Percentiles rank a stretch among this genome's conserved stretches.
These are phyloP conservation scores for Ivindomyrus marchei DNA, from an alignment of 2,113 vertebrate genomes.

Conservation along the genomic window DNA sequence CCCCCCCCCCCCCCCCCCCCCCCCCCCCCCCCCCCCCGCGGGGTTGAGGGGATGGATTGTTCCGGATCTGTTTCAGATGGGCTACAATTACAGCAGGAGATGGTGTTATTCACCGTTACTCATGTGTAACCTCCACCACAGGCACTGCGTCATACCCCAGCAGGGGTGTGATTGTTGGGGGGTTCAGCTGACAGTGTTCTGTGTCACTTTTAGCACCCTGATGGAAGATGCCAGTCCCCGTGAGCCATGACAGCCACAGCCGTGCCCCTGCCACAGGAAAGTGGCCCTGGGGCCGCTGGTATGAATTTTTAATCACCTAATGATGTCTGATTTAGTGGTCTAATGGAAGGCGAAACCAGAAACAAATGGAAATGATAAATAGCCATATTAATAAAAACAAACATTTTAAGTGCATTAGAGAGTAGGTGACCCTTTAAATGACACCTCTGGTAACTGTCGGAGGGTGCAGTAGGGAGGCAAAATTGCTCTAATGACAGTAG, in stretches of 20 bases:
- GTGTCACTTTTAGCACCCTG: not conserved
- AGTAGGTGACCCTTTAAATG: conserved; percentile 4
- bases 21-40: no score
- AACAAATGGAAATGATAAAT: conserved; percentile 9
- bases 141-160: not conserved
- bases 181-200: not conserved
- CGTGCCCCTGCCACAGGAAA: not conserved
- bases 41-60: not conserved
- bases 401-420: conserved; percentile 12
- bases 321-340: not conserved
- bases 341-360: not conserved
- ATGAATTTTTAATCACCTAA: conserved; percentile 12
- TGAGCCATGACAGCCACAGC: not conserved
- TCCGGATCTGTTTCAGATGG: not conserved
- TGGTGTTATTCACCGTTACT: not conserved
- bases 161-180: not conserved
- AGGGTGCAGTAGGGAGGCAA: not conserved
- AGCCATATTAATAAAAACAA: conserved; percentile 13
- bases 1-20: no score
- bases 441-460: not conserved
- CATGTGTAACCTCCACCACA: not conserved
- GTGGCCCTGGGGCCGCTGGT: not conserved
- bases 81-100: not conserved
- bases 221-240: not conserved
- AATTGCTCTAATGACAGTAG: conserved; percentile 4